These are phyloP conservation scores for Mythimna vitellina DNA, from an alignment of 2,888 invertebrate genomes.

Conservation along the genomic window DNA sequence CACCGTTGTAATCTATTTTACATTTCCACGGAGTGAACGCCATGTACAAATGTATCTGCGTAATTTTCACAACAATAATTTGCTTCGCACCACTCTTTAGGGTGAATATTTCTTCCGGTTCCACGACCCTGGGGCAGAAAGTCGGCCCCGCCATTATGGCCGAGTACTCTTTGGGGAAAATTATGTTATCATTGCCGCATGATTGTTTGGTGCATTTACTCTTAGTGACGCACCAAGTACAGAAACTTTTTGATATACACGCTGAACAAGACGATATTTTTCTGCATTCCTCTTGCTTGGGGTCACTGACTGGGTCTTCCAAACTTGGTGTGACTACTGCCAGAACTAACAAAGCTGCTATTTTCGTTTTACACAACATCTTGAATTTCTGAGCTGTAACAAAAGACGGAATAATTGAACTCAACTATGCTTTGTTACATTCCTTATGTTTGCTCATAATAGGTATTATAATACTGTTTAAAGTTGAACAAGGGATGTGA, in stretches of 20 bases:
- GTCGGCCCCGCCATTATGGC: conserved; percentile 80
- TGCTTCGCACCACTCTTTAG: conserved; percentile 77
- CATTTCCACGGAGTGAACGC: conserved; percentile 85
- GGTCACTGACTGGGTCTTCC: conserved; percentile 39
- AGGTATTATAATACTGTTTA: neutral
- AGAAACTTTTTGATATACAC: conserved; percentile 75
- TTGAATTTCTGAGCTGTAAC: conserved; percentile 46
- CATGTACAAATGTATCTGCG: conserved; percentile 84
- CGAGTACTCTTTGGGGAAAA: conserved; percentile 75
- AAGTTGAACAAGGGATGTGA: neutral
- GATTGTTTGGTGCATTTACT: conserved; percentile 80
- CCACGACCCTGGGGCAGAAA: conserved; percentile 80
- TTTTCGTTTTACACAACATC: conserved; percentile 43
- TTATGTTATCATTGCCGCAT: conserved; percentile 84
- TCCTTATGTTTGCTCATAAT: neutral
- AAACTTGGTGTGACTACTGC: conserved; percentile 40
- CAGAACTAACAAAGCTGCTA: conserved; percentile 54
- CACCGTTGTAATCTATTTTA: conserved; percentile 70
- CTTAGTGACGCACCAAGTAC: conserved; percentile 84
- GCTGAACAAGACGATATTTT: conserved; percentile 74
- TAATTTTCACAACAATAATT: conserved; percentile 77
- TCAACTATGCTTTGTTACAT: conserved; percentile 19
- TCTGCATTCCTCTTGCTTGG: conserved; percentile 65
- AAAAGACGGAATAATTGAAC: conserved; percentile 31
- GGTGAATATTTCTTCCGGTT: conserved; percentile 69